A percentile compares a stretch with the other conserved stretches of the same genome.
Evolutionary conservation across 2,113 vertebrate genomes (phyloP).

Genomic region (Tor tambroides): DNA sequence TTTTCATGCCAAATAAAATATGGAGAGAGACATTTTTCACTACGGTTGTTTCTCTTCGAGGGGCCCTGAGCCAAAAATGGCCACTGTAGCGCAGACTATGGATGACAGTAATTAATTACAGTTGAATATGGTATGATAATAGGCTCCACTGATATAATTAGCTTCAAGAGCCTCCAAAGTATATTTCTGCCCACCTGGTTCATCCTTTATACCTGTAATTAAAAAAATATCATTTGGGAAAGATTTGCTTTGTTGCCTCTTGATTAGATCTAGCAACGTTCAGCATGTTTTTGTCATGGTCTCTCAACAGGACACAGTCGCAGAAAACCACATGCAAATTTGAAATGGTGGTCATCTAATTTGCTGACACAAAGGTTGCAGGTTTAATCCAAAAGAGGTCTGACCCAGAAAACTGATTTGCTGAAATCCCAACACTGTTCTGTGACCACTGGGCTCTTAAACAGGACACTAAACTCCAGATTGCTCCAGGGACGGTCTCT

Average conservation of each 20-base stretch:
- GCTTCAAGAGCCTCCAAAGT: constrained; percentile 31
- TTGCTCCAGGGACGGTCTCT: neutral
- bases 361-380: neutral
- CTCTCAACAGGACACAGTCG: neutral
- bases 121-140: constrained; percentile 48
- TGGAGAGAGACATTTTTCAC: constrained; percentile 43
- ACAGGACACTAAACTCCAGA: constrained; percentile 1
- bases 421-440: neutral
- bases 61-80: constrained; percentile 40
- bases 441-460: neutral
- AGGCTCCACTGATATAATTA: constrained; percentile 47
- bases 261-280: constrained; percentile 1
- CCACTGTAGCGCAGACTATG: constrained; percentile 1
- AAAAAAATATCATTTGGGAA: constrained; percentile 23
- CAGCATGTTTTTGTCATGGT: neutral
- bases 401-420: constrained; percentile 10
- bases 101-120: constrained; percentile 53
- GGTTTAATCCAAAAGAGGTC: neutral
- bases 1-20: constrained; percentile 45
- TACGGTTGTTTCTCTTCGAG: neutral
- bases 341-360: neutral
- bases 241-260: constrained; percentile 13
- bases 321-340: neutral
- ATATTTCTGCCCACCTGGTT: constrained; percentile 49
- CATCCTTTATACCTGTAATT: constrained; percentile 41